Evolutionary conservation across 1,140 invertebrate genomes (phyloP).

Genomic region (Brachionus asplanchnoidis): DNA sequence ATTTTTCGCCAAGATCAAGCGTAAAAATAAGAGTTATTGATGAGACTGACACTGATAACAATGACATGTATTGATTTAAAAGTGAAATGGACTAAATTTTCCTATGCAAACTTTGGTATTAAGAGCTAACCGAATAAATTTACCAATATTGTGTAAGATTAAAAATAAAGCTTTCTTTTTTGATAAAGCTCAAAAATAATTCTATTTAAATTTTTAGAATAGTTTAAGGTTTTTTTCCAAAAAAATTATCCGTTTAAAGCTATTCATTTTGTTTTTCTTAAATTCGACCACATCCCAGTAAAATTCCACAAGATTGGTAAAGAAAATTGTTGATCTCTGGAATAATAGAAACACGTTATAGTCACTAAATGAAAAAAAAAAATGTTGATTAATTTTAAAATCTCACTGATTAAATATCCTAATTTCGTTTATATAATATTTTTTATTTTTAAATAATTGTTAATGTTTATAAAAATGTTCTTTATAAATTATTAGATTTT

Average conservation of each 20-base stretch:
- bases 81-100: neutral
- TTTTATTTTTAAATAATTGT: neutral
- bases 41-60: conserved; percentile 41
- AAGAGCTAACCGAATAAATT: neutral
- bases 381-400: neutral
- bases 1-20: conserved; percentile 36
- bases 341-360: neutral
- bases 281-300: neutral
- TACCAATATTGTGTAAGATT: neutral
- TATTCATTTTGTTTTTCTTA: neutral
- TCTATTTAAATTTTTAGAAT: neutral
- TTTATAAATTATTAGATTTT: neutral
- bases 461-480: neutral
- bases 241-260: neutral
- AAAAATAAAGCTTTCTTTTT: neutral
- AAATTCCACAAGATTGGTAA: neutral
- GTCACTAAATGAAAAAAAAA: neutral
- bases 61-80: neutral
- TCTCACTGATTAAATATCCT: neutral
- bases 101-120: neutral
- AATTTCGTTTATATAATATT: neutral
- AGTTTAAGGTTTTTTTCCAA: neutral
- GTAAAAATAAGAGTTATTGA: conserved; percentile 25
- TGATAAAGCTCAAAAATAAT: neutral
- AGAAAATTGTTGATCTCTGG: neutral